phyloP scores from a whole-genome alignment of 2,888 invertebrate genomes.

The Arge pagana region DNA sequence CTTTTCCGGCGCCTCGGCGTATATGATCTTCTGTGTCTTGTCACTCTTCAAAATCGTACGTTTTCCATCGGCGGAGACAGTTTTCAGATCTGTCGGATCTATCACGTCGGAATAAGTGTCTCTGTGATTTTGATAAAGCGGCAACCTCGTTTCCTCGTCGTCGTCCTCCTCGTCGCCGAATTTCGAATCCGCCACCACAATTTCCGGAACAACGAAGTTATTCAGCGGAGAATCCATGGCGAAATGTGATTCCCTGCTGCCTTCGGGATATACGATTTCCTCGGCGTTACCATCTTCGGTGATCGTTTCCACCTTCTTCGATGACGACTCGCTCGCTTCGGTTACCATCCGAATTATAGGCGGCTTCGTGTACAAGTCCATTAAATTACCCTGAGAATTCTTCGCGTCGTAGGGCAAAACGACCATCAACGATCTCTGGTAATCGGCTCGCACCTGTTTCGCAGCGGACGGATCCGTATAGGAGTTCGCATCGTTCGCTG shows the following conservation, averaged over 20 bases:
- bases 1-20: conserved; percentile 37
- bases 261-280: conserved; percentile 7
- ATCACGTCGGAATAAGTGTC: conserved; percentile 39
- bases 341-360: conserved; percentile 67
- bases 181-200: no score
- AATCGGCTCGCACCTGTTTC: conserved; percentile 53
- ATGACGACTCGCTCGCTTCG: conserved; percentile 30
- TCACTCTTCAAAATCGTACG: conserved; percentile 22
- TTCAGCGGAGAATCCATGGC: conserved; percentile 20
- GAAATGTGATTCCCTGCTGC: conserved; percentile 28
- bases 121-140: conserved; percentile 40
- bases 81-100: conserved; percentile 10
- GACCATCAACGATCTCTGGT: conserved; percentile 65
- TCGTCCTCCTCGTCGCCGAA: conserved; percentile 4
- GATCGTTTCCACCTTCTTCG: conserved; percentile 1
- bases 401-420: conserved; percentile 69
- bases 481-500: conserved; percentile 38
- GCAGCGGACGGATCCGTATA: conserved; percentile 36
- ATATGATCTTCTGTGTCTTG: conserved; percentile 22
- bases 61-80: conserved; percentile 29
- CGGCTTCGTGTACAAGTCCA: conserved; percentile 70
- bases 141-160: not conserved
- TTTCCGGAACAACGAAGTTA: conserved; percentile 19
- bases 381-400: conserved; percentile 62
- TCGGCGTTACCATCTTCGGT: conserved; percentile 5